These are phyloP conservation scores for Lanius ludovicianus DNA, from an alignment of 2,113 vertebrate species.

Conservation along the genomic window DNA sequence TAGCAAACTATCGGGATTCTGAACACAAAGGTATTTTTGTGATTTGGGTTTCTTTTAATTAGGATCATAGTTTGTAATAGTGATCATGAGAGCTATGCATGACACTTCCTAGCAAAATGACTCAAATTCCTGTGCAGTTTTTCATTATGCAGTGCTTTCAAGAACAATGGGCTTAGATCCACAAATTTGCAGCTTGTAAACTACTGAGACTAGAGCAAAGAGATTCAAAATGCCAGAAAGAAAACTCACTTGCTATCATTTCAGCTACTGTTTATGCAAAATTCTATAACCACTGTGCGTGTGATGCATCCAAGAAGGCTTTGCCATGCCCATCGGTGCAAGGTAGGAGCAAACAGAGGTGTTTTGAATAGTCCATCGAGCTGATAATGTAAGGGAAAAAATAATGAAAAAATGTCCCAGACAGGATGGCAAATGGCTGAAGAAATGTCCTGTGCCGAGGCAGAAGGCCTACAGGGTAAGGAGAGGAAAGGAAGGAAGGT, in stretches of 20 bases:
- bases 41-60: neutral
- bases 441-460: neutral
- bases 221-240: neutral
- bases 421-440: neutral
- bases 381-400: neutral
- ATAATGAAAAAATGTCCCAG: neutral
- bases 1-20: neutral
- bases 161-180: neutral
- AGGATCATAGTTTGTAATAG: conserved; percentile 1
- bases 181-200: neutral
- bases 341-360: neutral
- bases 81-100: conserved; percentile 18
- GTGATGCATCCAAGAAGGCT: neutral
- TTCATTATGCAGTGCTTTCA: neutral
- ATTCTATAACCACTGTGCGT: neutral
- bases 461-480: neutral
- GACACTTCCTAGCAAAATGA: conserved; percentile 37
- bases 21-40: conserved; percentile 26
- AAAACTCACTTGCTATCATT: neutral
- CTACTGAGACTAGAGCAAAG: neutral
- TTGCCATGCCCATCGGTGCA: neutral
- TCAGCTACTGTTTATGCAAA: neutral
- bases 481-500: conserved; percentile 51
- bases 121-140: conserved; percentile 26
- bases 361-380: neutral